phyloP scores from a whole-genome alignment of 2,888 invertebrate species.

The Spialia ferax region DNA sequence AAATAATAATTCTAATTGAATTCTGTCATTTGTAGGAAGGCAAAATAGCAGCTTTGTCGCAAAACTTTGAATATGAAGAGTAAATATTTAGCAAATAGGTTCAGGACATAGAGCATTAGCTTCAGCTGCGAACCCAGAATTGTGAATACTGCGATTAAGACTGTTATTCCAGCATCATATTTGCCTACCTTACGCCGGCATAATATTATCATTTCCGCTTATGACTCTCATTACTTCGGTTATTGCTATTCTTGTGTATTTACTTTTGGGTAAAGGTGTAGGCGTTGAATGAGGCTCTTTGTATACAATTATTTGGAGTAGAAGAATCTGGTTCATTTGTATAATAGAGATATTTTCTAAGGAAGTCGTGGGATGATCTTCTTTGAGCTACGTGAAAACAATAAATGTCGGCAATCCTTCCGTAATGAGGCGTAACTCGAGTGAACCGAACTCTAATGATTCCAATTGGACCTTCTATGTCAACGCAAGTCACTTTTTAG shows the following conservation, averaged over 20 bases:
- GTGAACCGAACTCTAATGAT: too few relatives aligned
- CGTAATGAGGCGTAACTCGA: too few relatives aligned
- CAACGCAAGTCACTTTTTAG: background rate
- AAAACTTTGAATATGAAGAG: background rate
- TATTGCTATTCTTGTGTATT: constrained; percentile 18
- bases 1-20: too few relatives aligned
- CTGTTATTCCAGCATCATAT: constrained; percentile 15
- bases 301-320: background rate
- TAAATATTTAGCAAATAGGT: background rate
- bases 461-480: too few relatives aligned
- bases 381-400: too few relatives aligned
- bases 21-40: too few relatives aligned
- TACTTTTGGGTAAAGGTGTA: constrained; percentile 16
- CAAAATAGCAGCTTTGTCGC: background rate
- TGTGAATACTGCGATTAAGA: constrained; percentile 18
- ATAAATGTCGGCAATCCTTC: too few relatives aligned
- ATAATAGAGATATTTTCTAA: background rate
- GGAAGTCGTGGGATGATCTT: too few relatives aligned
- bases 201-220: constrained; percentile 27
- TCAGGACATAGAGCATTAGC: constrained; percentile 6
- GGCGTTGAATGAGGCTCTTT: background rate
- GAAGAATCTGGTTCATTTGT: background rate
- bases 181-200: constrained; percentile 16
- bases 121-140: constrained; percentile 15
- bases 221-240: constrained; percentile 13